Base-by-base conservation (phyloP, 1,140 invertebrate species). In the Branchinecta lynchi region DNA sequence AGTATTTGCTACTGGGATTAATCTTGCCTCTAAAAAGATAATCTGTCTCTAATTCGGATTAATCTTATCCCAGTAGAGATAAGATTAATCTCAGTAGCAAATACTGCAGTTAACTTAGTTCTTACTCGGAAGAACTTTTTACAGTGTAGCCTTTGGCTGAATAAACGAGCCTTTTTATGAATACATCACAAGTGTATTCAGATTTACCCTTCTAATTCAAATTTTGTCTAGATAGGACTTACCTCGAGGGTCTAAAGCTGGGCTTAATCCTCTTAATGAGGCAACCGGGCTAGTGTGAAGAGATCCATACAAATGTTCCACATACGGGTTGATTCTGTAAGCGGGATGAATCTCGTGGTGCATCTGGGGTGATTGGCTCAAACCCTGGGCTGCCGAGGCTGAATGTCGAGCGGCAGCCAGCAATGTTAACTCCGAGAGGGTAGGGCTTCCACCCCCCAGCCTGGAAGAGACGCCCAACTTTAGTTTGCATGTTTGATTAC, bases 221-320 rank as follows among this genome's bases (percentile, higher is more conserved):
- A 32, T 32, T 32, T 32, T 32, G 32, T 5, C 32, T 5, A 32
- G 32, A 3, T 32, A 32, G 32, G 32, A 3, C 70, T 75, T 75
- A 80, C 79, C 78, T 75, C 78, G 75, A 51, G 75, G 74, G 71
- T 79, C 79, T 68, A 79, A 72, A 60, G 2, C 51, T 15, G 78
- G 77, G 68, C 77, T 77, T 43, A 80, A 73, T 7, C 71, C 71
- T 69, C 77, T 75, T 65, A 84, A 79, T 20, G 84, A 84, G 73
- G 77, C 74, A 70, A 83, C 82, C 72, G 82, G 81, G 76, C 76
- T 78, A 71, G 78, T 74, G 69, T 79, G 84, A 44, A 87, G 78
- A 15, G 85, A 83, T 20, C 78, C 75, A 76, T 86, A 86, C 32
- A 86, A 79, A 75, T 85, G 84, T 78, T 86, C 85, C 83, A 86